Evolutionary conservation across 2,888 invertebrate genomes (phyloP).

Genomic region (Leptopilina myrica): DNA sequence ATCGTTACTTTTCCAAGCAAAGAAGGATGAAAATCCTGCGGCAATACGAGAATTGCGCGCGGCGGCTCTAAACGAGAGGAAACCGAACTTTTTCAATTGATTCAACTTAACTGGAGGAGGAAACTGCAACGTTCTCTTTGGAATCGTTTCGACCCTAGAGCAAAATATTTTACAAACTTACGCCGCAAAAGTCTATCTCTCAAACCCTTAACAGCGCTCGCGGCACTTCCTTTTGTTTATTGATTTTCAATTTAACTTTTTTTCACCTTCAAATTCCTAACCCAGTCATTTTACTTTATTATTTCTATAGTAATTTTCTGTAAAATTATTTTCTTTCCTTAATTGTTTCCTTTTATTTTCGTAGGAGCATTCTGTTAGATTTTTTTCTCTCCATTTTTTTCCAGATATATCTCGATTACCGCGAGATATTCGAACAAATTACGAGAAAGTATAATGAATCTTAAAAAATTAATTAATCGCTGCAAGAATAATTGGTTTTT

Average conservation of each 20-base stretch:
- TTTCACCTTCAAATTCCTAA: not conserved
- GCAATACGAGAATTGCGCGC: constrained; percentile 55
- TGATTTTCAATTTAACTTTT: constrained; percentile 9
- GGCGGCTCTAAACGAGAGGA: constrained; percentile 60
- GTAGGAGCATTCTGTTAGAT: too few relatives aligned
- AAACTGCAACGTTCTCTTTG: constrained; percentile 53
- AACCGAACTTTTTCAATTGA: constrained; percentile 71
- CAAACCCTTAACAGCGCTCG: constrained; percentile 9
- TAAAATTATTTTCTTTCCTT: not conserved
- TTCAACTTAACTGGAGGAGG: constrained; percentile 65
- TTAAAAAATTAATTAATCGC: constrained; percentile 19
- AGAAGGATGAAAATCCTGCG: constrained; percentile 53
- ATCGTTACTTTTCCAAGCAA: constrained; percentile 58
- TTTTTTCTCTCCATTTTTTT: too few relatives aligned
- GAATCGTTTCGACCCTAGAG: constrained; percentile 48
- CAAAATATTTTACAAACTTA: constrained; percentile 59
- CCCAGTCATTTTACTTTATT: not conserved
- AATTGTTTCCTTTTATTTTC: too few relatives aligned
- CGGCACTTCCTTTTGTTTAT: constrained; percentile 33
- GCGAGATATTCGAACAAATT: too few relatives aligned
- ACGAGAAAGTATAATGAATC: not conserved
- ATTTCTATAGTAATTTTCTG: not conserved
- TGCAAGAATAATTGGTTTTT: constrained; percentile 18
- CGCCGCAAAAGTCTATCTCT: not conserved
- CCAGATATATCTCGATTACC: too few relatives aligned